These are phyloP conservation scores for Atta colombica DNA, from an alignment of 1,140 invertebrate genomes.

Conservation along the genomic window DNA sequence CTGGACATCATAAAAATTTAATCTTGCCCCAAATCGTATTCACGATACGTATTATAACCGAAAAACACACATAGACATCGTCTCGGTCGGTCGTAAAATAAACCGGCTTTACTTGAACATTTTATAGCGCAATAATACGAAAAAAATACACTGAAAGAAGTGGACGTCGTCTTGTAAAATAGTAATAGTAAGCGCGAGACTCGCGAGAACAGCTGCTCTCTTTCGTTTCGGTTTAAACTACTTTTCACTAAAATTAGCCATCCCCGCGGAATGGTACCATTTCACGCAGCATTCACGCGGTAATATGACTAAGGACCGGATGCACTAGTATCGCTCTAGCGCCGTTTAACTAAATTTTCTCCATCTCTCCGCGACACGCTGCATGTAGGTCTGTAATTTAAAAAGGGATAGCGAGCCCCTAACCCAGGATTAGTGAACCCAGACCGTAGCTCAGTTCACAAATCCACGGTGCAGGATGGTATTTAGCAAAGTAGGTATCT, in stretches of 20 bases:
- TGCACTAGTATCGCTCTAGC: slow-evolving; percentile 25
- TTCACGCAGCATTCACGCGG: slow-evolving; percentile 52
- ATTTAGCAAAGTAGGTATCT: slow-evolving; percentile 56
- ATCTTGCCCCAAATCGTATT: slow-evolving; percentile 26
- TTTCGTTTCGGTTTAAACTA: slow-evolving; percentile 35
- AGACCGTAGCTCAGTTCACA: not conserved
- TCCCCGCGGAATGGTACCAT: slow-evolving; percentile 35
- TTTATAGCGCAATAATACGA: not conserved
- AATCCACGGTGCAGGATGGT: slow-evolving; percentile 6
- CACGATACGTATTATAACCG: slow-evolving; percentile 1
- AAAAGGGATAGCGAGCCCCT: slow-evolving; percentile 39
- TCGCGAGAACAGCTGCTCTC: slow-evolving; percentile 9
- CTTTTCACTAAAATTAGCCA: slow-evolving; percentile 55
- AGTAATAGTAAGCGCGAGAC: not conserved
- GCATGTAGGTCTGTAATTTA: slow-evolving; percentile 42
- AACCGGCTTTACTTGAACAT: not conserved
- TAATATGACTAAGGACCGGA: slow-evolving; percentile 35
- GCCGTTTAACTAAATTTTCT: slow-evolving; percentile 47
- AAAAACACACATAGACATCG: not conserved
- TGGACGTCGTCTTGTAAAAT: slow-evolving; percentile 3
- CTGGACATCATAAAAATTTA: slow-evolving; percentile 2
- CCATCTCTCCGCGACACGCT: not conserved
- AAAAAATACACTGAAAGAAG: not conserved
- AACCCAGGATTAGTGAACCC: slow-evolving; percentile 46
- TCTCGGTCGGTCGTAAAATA: not conserved